These are phyloP conservation scores for Accipiter cooperii DNA, from an alignment of 2,113 vertebrate species.

Conservation along the genomic window DNA sequence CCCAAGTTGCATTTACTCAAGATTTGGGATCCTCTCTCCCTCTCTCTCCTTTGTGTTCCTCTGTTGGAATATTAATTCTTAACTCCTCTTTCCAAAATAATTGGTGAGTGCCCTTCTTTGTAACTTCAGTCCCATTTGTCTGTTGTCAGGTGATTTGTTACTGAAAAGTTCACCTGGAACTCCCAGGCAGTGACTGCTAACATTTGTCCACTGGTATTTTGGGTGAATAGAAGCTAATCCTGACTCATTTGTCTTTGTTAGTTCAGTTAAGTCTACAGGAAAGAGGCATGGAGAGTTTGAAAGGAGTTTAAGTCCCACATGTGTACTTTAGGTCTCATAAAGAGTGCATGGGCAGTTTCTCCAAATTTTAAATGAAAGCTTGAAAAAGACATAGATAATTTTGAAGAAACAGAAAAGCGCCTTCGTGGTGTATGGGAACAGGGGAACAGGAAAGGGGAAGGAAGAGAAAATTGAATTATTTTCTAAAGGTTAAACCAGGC, in stretches of 20 bases:
- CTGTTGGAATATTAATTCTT: not conserved
- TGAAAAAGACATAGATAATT: not conserved
- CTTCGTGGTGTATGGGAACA: not conserved
- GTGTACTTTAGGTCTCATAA: not conserved
- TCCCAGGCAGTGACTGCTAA: not conserved
- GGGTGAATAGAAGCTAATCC: not conserved
- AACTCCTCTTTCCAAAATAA: not conserved
- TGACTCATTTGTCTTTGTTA: not conserved
- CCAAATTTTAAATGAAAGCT: not conserved
- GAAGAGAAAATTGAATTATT: constrained; percentile 20
- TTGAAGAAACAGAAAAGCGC: not conserved
- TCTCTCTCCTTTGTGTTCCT: not conserved
- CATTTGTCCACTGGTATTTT: not conserved
- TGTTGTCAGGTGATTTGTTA: not conserved
- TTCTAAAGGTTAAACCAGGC: constrained; percentile 49
- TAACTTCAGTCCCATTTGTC: not conserved
- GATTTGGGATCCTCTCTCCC: not conserved
- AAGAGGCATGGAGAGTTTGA: not conserved
- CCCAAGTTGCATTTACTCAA: not conserved
- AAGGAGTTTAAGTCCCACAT: not conserved
- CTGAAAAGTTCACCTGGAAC: not conserved
- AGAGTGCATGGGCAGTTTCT: not conserved
- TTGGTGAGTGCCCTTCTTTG: not conserved
- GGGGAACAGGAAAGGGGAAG: not conserved
- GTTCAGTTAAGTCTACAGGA: not conserved